Percentiles rank a stretch among this genome's conserved stretches.
Evolutionary conservation across 2,888 invertebrate species (phyloP).

Genomic region (Sericinus montela): DNA sequence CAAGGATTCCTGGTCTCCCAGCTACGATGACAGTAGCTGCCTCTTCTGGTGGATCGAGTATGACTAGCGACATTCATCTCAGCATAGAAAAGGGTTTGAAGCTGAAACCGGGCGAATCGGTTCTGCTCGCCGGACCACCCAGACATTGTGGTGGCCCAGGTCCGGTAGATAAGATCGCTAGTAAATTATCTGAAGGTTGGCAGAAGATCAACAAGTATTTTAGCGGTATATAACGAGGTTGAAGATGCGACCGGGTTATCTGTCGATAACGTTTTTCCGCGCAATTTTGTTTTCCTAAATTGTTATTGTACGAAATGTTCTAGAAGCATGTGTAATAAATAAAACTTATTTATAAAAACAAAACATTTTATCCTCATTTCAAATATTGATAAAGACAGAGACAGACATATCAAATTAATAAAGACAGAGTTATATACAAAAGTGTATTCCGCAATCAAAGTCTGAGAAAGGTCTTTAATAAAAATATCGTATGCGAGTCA

Average conservation of each 20-base stretch:
- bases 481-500: conserved; percentile 8
- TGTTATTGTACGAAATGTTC: not conserved
- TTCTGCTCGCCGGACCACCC: conserved; percentile 56
- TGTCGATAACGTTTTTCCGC: not conserved
- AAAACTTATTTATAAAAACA: too few relatives aligned
- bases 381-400: too few relatives aligned
- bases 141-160: conserved; percentile 69
- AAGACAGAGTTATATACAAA: not conserved
- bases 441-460: not conserved
- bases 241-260: not conserved
- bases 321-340: too few relatives aligned
- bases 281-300: too few relatives aligned
- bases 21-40: conserved; percentile 57
- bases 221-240: conserved; percentile 32
- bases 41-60: conserved; percentile 52
- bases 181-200: conserved; percentile 67
- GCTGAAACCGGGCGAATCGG: conserved; percentile 52
- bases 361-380: too few relatives aligned
- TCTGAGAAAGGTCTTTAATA: conserved; percentile 7
- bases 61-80: conserved; percentile 48
- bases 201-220: conserved; percentile 73
- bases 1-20: conserved; percentile 57
- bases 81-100: conserved; percentile 47
- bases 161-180: conserved; percentile 69
- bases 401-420: too few relatives aligned